Evolutionary conservation across 2,888 invertebrate genomes (phyloP), one percentile per base, ranked within the genome.

Genomic region (Ormia ochracea): DNA sequence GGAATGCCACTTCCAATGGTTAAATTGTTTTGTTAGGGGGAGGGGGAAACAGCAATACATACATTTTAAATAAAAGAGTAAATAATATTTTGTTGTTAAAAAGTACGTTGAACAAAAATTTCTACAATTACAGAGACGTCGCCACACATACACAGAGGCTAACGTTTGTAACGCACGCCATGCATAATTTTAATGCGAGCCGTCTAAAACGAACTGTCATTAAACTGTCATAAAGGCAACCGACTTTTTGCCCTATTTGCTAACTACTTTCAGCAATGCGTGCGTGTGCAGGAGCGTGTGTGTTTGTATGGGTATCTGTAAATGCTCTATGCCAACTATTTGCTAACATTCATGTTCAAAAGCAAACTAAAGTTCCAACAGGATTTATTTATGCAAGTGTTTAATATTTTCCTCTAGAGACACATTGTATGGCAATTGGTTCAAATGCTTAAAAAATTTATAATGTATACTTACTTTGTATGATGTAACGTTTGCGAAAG

Each of bases 341-440:
- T 41, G n/a, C 23, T 63, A 1, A 76, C 76, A 76, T 76, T 70
- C 56, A 76, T 63, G n/a, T 61, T 38, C 14, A 38, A 63, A 76
- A 70, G 76, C 76, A 69, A 48, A 56, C 76, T 76, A 76, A 56
- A n/a, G 52, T 12, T 54, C 72, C 43, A 72, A 45, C 7, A 54
- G 19, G 52, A 41, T 50, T 63, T 56, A 43, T 9, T 36, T 58
- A 43, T 54, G 52, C 28, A 68, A n/a, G 41, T 59, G 66, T 66
- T 21, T 63, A 19, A 45, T 59, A 4, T 14, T 9, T 17, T 48
- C n/a, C 21, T 10, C 14, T 28, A 59, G 68, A 61, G 61, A 69
- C 76, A 76, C 69, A 76, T 65, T 75, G 68, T 36, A 36, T 33
- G 26, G 59, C 17, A 61, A 36, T 61, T 45, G 7, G 10, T 2